A percentile compares a stretch with the other conserved stretches of the same genome.
Conservation (phyloP, 2,888 invertebrate species). For the Coenonympha arcania region DNA sequence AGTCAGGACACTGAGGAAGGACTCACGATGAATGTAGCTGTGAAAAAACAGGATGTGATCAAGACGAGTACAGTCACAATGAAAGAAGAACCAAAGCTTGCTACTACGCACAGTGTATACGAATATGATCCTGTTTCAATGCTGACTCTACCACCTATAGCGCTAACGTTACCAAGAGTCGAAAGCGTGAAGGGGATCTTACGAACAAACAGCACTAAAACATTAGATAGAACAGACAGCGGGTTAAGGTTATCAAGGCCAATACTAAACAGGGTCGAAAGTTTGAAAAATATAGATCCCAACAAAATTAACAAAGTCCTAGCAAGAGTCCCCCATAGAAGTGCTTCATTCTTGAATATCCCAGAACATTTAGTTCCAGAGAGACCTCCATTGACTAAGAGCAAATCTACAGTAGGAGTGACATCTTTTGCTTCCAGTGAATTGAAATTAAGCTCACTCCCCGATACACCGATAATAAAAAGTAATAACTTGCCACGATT, state of each 20-base stretch:
- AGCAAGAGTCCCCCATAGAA: conserved; percentile 62
- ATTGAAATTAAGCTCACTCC: conserved; percentile 53
- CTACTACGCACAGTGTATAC: conserved; percentile 53
- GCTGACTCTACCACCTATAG: conserved; percentile 49
- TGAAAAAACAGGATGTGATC: conserved; percentile 60
- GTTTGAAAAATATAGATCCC: conserved; percentile 61
- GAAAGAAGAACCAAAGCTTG: conserved; percentile 65
- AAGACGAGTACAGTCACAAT: conserved; percentile 65
- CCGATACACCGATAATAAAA: conserved; percentile 67
- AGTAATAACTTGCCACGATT: conserved; percentile 66
- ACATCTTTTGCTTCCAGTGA: conserved; percentile 46
- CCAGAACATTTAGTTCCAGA: conserved; percentile 59
- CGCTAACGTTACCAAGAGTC: conserved; percentile 54
- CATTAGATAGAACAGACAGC: conserved; percentile 56
- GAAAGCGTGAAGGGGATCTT: conserved; percentile 65
- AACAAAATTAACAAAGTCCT: conserved; percentile 59
- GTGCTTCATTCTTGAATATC: conserved; percentile 67
- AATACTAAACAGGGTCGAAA: conserved; percentile 58
- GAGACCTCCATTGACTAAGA: conserved; percentile 59
- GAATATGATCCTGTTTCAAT: conserved; percentile 56
- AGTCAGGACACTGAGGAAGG: conserved; percentile 63
- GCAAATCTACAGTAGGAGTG: conserved; percentile 62
- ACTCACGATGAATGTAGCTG: conserved; percentile 56
- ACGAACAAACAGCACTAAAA: conserved; percentile 57
- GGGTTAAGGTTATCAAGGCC: conserved; percentile 43